phyloP scores from a whole-genome alignment of 2,888 invertebrate genomes.

The Pherbina coryleti region DNA sequence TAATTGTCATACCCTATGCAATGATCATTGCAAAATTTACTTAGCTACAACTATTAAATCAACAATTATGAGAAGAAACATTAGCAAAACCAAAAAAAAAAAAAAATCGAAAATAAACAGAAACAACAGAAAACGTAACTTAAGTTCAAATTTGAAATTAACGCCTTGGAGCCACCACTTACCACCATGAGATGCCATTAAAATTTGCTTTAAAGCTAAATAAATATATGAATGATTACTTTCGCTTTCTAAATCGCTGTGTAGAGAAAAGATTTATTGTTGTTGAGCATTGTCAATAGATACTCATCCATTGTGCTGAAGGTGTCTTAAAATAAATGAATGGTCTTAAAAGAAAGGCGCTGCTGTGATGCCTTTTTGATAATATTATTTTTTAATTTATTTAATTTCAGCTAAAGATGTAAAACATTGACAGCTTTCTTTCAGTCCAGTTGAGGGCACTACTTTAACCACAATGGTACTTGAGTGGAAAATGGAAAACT shows the following conservation, averaged over 20 bases:
- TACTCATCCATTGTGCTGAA: no score
- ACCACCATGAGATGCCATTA: neutral
- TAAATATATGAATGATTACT: constrained; percentile 10
- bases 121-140: constrained; percentile 3
- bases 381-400: neutral
- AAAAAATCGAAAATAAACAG: no score
- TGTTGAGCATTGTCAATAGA: neutral
- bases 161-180: neutral
- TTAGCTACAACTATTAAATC: no score
- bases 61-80: no score
- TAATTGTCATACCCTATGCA: no score
- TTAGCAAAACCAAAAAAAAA: no score
- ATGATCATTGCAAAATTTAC: no score
- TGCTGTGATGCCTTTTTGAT: neutral
- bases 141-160: neutral
- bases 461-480: neutral
- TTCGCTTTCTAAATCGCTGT: constrained; percentile 25
- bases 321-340: neutral
- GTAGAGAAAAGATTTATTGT: neutral
- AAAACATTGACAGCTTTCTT: neutral
- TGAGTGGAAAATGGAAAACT: neutral
- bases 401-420: neutral
- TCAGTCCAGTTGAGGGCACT: neutral
- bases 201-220: neutral
- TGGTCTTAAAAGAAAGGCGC: neutral